Percentiles rank a stretch among this genome's conserved stretches.
Conservation (phyloP, 2,888 invertebrate species). For the Lepidocyrtoides sp. region DNA sequence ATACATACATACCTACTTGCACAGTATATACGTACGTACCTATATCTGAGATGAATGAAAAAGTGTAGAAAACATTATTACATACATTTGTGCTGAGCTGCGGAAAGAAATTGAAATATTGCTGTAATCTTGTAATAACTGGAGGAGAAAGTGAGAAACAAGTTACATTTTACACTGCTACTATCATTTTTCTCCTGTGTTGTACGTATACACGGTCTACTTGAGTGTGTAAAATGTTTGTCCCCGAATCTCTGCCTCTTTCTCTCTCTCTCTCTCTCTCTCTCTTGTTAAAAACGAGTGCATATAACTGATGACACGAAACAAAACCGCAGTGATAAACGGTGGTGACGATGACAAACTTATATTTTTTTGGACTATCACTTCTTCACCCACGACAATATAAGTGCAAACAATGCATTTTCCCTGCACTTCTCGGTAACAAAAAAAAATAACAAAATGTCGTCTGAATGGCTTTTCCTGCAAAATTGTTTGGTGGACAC, state of each 20-base stretch:
- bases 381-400: not conserved
- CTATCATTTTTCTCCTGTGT: not conserved
- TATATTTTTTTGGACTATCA: not conserved
- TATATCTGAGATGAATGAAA: too few species aligned
- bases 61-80: slow-evolving; percentile 9
- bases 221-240: not conserved
- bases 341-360: slow-evolving; percentile 43
- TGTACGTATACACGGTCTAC: not conserved
- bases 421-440: not conserved
- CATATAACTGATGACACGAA: slow-evolving; percentile 56
- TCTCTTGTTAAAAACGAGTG: not conserved
- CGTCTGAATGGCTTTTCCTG: too few species aligned
- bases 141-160: slow-evolving; percentile 10
- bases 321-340: not conserved
- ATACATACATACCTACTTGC: too few species aligned
- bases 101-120: slow-evolving; percentile 65
- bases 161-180: not conserved
- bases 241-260: not conserved
- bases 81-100: slow-evolving; percentile 24
- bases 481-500: too few species aligned
- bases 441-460: too few species aligned
- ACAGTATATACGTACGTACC: too few species aligned
- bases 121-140: slow-evolving; percentile 59
- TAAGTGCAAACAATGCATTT: slow-evolving; percentile 4
- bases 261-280: not conserved